Percentiles rank a stretch among this genome's conserved stretches.
phyloP scores from a whole-genome alignment of 2,888 invertebrate species.

The Drosophila affinis region DNA sequence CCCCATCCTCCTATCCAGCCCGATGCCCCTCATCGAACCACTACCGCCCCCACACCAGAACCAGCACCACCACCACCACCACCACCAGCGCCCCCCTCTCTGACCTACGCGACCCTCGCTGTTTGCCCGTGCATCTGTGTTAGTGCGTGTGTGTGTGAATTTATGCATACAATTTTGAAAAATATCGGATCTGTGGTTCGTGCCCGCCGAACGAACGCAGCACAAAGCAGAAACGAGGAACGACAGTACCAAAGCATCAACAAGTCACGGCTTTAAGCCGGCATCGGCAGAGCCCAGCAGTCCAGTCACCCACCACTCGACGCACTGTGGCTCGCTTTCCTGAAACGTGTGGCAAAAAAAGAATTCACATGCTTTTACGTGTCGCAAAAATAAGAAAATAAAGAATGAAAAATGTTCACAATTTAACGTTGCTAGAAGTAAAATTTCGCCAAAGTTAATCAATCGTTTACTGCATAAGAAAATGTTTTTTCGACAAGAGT shows the following conservation, averaged over 20 bases:
- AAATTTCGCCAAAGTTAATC: background rate
- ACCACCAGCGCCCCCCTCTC: constrained; percentile 18
- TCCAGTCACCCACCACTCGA: constrained; percentile 69
- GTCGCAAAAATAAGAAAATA: background rate
- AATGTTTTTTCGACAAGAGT: background rate
- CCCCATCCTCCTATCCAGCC: background rate
- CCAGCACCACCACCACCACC: too few relatives aligned
- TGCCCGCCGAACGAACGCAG: constrained; percentile 67
- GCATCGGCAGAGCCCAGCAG: constrained; percentile 39
- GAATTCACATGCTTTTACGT: background rate
- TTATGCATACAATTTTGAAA: constrained; percentile 78
- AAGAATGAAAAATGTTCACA: background rate
- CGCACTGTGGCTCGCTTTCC: constrained; percentile 1
- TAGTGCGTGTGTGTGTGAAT: constrained; percentile 65
- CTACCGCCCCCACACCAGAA: background rate
- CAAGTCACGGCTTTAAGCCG: constrained; percentile 75
- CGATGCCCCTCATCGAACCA: background rate
- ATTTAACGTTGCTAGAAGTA: too few relatives aligned
- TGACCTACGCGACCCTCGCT: constrained; percentile 30
- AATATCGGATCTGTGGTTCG: constrained; percentile 82
- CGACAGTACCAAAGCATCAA: constrained; percentile 73
- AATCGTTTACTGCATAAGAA: background rate
- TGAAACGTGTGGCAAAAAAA: accelerated
- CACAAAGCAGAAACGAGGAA: constrained; percentile 34
- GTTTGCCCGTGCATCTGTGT: constrained; percentile 6